These are phyloP conservation scores for Rhabdophis nuchalis DNA, from an alignment of 2,797 vertebrate genomes.

Conservation along the genomic window DNA sequence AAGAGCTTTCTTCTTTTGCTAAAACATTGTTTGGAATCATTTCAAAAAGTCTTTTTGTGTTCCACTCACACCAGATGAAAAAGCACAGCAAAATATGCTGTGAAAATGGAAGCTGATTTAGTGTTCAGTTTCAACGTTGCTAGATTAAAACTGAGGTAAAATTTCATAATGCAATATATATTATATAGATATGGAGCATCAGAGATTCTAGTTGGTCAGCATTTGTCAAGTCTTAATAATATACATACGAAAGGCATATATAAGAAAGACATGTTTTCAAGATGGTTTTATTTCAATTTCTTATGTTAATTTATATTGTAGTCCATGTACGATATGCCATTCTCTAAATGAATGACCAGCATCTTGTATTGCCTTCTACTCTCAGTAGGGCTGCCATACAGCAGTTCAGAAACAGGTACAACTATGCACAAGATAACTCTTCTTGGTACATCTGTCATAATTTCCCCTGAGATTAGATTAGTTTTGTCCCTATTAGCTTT, in stretches of 20 bases:
- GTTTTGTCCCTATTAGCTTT: neutral
- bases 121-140: neutral
- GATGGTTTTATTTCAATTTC: neutral
- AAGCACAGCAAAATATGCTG: neutral
- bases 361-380: neutral
- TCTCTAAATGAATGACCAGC: neutral
- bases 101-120: neutral
- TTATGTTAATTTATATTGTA: neutral
- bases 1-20: neutral
- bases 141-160: neutral
- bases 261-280: neutral
- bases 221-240: neutral
- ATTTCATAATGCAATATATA: neutral
- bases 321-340: neutral
- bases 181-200: neutral
- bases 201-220: neutral
- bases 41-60: constrained; percentile 19
- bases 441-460: neutral
- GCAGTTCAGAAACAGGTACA: neutral
- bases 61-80: neutral
- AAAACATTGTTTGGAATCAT: constrained; percentile 16
- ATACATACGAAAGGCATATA: neutral
- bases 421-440: neutral
- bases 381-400: neutral
- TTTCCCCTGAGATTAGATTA: neutral